Base-by-base conservation (phyloP, 2,888 invertebrate genomes). In the Apotomis capreana region DNA sequence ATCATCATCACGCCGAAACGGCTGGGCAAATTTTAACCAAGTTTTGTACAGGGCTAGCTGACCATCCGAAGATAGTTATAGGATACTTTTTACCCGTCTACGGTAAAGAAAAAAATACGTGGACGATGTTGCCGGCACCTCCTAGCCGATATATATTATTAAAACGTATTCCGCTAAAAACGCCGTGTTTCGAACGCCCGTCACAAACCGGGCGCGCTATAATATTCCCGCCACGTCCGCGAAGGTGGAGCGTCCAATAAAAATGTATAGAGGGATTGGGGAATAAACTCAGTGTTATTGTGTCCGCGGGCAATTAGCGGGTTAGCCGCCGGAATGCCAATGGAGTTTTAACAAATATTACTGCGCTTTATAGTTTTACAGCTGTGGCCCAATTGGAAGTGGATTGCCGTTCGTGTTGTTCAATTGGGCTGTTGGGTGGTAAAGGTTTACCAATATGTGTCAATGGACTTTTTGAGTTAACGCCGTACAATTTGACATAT, bases 201-300 rank as follows among this genome's bases (percentile, higher is more conserved):
- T 64, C 82, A 69, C 73, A 72, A 74, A 68, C 55, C 54, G 12
- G 8, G 44, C 79, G 75, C 79, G 78, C 74, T 76, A 80, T 77
- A 75, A 78, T 79, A 90, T 76, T 78, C 90, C 5, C 71, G 76
- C 88, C 92, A 91, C 92, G 92, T 90, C 76, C 78, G 79, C 57
- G 87, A 90, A 91, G 91, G 92, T 91, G 86, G 88, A 85, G 86
- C 84, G 81, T 84, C 91, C 91, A 92, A 92, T 92, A 92, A 91
- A 92, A 92, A 92, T 92, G 92, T 91, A 92, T 92, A 87, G 91
- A 87, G 83, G 92, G 92, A 90, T 92, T 91, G 90, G 89, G 80
- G 84, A 87, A 87, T 87, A 87, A 87, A 87, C 86, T 83, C 77
- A 78, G 79, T 80, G 80, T 80, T 79, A 78, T 75, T 78, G 79